These are phyloP conservation scores for Cochlearius cochlearius DNA, from an alignment of 2,113 vertebrate genomes.

Conservation along the genomic window DNA sequence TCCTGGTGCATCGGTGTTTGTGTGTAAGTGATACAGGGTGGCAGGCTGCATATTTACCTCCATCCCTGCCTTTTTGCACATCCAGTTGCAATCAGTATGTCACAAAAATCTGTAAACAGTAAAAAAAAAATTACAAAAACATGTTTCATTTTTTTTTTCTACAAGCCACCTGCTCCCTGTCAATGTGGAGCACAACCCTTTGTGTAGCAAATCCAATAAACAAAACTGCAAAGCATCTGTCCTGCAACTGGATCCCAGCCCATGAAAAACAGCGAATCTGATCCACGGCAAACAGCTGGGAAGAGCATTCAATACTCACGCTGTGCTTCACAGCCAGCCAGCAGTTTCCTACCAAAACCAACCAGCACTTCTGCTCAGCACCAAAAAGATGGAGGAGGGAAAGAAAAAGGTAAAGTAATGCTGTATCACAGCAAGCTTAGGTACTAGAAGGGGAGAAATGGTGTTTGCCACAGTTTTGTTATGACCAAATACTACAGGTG, in stretches of 20 bases:
- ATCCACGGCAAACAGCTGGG: constrained; percentile 23
- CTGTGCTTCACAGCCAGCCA: neutral
- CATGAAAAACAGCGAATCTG: neutral
- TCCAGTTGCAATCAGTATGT: constrained; percentile 3
- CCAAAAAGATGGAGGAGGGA: neutral
- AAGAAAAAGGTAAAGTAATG: neutral
- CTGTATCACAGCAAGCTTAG: neutral
- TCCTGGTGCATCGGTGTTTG: neutral
- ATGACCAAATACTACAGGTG: neutral
- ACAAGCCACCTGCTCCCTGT: constrained; percentile 31
- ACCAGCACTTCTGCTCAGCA: neutral
- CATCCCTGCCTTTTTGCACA: neutral
- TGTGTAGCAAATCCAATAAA: constrained; percentile 36
- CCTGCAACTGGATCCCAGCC: constrained; percentile 52
- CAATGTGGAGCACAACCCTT: neutral
- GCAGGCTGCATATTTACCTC: neutral
- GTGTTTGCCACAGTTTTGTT: neutral
- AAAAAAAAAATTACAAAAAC: neutral
- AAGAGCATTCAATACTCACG: neutral
- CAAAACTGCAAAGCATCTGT: constrained; percentile 48
- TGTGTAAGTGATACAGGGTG: neutral
- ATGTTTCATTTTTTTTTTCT: neutral
- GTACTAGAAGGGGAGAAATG: neutral
- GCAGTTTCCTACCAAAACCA: neutral
- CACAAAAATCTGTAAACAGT: neutral